Base-by-base conservation (phyloP, 2,888 invertebrate genomes). In the Plebejus anna region DNA sequence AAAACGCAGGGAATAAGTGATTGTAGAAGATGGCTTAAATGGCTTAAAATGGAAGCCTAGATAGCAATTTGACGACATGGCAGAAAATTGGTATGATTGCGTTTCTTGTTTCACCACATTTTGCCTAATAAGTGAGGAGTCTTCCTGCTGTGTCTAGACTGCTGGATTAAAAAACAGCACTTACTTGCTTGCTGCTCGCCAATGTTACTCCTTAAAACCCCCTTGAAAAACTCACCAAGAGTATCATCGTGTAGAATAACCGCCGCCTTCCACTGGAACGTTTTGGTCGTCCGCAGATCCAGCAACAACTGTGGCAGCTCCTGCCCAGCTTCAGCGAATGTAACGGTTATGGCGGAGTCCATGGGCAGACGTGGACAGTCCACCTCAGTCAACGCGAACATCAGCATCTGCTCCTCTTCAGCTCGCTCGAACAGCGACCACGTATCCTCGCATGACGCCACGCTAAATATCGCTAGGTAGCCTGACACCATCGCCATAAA, bases 231-330 rank as follows among this genome's bases (percentile, higher is more conserved):
- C 73, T 90, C 89, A 97, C 97, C 95, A 81, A 97, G 92, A 0
- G 96, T 95, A 78, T 95, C 94, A 84, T 98, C 97, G 81, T 97
- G 96, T 38, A 98, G 88, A 66, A 97, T 90, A 66, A 96, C 94
- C 16, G 96, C 95, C 0, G 96, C 95, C 82, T 96, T 96, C 97
- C 97, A 97, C 70, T 95, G 92, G 7, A 97, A 94, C 0, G 95
- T 94, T 73, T 94, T 92, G 61, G 94, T 93, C 5, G 95, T 95
- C 82, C 97, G 94, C 77, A 97, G 90, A 86, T 98, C 98, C 1
- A 97, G 90, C 7, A 97, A 87, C 28, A 98, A 87, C 88, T 98
- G 98, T 0, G 97, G 95, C 78, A 97, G 86, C 87, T 97, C 97
- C 78, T 96, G 95, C 0, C 97, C 96, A 61, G 94, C 90, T 0